These are phyloP conservation scores for Hippocampus kuda DNA, from an alignment of 2,797 vertebrate species.

Conservation along the genomic window DNA sequence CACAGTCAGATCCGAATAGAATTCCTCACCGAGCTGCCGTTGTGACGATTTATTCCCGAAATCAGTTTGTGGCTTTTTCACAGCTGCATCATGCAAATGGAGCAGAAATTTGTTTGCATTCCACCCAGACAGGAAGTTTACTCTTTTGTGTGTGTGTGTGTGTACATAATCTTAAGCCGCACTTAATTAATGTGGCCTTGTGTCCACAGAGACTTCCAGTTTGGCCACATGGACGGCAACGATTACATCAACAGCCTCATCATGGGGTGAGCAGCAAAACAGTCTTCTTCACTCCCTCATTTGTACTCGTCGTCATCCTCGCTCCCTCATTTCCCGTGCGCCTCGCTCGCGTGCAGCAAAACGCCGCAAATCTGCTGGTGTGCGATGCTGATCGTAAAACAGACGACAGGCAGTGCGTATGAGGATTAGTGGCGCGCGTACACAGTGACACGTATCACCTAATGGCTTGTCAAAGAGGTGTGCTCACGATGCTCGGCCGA, in stretches of 20 bases:
- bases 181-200: conserved; percentile 18
- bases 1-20: conserved; percentile 64
- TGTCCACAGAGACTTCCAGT: conserved; percentile 78
- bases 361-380: neutral
- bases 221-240: conserved; percentile 95
- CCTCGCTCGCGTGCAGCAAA: neutral
- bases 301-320: conserved; percentile 4
- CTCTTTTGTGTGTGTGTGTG: neutral
- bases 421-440: conserved; percentile 20
- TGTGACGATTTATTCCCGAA: conserved; percentile 46
- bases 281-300: conserved; percentile 5
- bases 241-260: conserved; percentile 96
- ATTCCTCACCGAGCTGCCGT: conserved; percentile 47
- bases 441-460: conserved; percentile 16
- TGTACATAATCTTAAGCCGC: conserved; percentile 1
- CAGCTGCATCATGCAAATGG: conserved; percentile 7
- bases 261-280: conserved; percentile 86
- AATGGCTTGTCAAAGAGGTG: conserved; percentile 42
- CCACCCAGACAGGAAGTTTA: conserved; percentile 5
- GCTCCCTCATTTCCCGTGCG: conserved; percentile 12
- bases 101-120: conserved; percentile 12
- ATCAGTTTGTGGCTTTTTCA: conserved; percentile 54
- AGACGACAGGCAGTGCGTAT: neutral
- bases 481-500: conserved; percentile 39
- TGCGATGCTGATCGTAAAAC: neutral